Percentiles rank a stretch among this genome's conserved stretches.
Conservation (phyloP, 1,140 invertebrate genomes). For the Pseudomyrmex cubaensis region DNA sequence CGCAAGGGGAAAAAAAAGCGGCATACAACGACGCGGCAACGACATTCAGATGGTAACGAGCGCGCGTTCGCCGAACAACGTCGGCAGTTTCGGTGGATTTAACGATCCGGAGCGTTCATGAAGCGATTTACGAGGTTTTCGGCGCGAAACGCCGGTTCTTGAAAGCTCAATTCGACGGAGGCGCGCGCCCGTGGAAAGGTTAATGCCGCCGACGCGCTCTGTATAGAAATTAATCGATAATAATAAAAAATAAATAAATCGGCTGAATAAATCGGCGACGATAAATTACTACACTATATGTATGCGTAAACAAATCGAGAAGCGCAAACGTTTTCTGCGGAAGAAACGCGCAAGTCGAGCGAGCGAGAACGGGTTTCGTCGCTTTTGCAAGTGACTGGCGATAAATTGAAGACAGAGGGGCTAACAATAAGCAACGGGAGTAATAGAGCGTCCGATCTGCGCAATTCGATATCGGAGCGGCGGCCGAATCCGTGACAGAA, state of each 20-base stretch:
- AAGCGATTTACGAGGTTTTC: slow-evolving; percentile 57
- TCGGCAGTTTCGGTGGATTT: slow-evolving; percentile 57
- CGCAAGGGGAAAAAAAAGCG: background rate
- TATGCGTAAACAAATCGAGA: slow-evolving; percentile 30
- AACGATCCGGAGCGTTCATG: slow-evolving; percentile 52
- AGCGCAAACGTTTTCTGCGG: too few species aligned
- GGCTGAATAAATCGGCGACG: slow-evolving; percentile 24
- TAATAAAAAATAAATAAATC: slow-evolving; percentile 3
- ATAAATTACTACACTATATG: background rate
- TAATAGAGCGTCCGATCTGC: slow-evolving; percentile 34
- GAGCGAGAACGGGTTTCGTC: slow-evolving; percentile 17
- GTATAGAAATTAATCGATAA: slow-evolving; percentile 52
- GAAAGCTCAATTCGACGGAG: background rate
- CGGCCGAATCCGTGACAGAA: slow-evolving; percentile 1
- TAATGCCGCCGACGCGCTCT: slow-evolving; percentile 17
- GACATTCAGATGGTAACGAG: slow-evolving; percentile 63
- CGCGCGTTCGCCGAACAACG: slow-evolving; percentile 35
- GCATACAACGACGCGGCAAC: slow-evolving; percentile 34
- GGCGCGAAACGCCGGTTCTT: slow-evolving; percentile 13
- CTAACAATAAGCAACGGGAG: slow-evolving; percentile 50
- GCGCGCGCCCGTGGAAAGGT: background rate
- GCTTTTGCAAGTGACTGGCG: slow-evolving; percentile 54
- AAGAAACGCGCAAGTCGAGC: background rate
- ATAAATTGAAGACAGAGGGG: slow-evolving; percentile 40
- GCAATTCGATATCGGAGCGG: slow-evolving; percentile 1